Percentiles rank a stretch among this genome's conserved stretches.
Conservation (phyloP, 2,888 invertebrate genomes). For the Bruchidius siliquastri region DNA sequence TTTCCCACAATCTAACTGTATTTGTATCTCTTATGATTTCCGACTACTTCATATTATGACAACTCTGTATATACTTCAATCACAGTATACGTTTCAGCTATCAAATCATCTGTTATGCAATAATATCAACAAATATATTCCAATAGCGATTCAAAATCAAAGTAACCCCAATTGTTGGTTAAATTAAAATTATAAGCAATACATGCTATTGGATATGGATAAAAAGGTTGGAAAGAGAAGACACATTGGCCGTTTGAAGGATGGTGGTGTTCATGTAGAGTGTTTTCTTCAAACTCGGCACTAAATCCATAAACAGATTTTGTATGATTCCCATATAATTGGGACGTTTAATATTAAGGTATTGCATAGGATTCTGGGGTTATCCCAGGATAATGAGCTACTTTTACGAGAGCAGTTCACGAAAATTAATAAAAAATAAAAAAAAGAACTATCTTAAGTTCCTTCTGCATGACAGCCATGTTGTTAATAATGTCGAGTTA, state of each 20-base stretch:
- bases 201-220: background rate
- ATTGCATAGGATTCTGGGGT: background rate
- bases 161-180: background rate
- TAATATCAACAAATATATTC: background rate
- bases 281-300: background rate
- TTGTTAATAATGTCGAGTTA: background rate
- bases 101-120: background rate
- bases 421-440: background rate
- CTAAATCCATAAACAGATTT: background rate
- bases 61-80: no score
- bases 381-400: background rate
- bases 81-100: background rate
- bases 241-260: background rate
- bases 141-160: background rate
- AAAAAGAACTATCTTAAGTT: background rate
- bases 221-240: background rate
- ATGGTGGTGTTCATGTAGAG: background rate
- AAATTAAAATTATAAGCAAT: background rate
- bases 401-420: background rate
- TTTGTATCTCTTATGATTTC: background rate
- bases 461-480: background rate
- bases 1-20: background rate
- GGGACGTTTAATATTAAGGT: background rate
- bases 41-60: background rate
- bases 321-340: background rate